These are phyloP conservation scores for Palythoa caribaeorum DNA, from an alignment of 92 coral and sea anemone species.

Conservation along the genomic window DNA sequence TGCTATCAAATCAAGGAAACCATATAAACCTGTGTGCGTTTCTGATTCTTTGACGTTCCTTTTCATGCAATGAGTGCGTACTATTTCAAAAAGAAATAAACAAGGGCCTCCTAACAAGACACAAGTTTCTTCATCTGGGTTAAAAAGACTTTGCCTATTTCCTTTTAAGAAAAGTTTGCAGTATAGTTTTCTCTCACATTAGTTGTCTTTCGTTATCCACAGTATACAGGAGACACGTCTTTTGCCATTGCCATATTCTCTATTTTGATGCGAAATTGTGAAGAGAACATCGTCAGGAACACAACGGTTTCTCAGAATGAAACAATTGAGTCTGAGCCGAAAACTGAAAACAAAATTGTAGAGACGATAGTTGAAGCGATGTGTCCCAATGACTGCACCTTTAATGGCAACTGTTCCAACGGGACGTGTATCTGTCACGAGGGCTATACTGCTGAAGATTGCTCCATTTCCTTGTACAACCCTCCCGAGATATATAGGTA, in stretches of 20 bases:
- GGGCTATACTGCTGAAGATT: constrained; percentile 72
- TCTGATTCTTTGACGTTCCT: too few relatives aligned
- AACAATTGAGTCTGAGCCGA: constrained; percentile 4
- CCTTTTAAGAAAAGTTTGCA: background rate
- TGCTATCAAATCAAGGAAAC: too few relatives aligned
- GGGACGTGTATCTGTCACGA: constrained; percentile 78
- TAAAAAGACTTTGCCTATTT: background rate
- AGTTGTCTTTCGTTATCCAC: background rate
- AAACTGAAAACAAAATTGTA: constrained; percentile 12
- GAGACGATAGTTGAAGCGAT: constrained; percentile 63
- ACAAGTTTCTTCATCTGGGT: too few relatives aligned
- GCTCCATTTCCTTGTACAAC: constrained; percentile 69
- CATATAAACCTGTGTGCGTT: too few relatives aligned
- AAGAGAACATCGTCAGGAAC: constrained; percentile 45
- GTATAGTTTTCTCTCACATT: background rate
- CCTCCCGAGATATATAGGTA: constrained; percentile 73
- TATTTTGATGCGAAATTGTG: constrained; percentile 32
- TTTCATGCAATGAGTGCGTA: too few relatives aligned
- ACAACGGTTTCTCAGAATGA: constrained; percentile 33
- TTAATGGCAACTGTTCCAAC: constrained; percentile 77
- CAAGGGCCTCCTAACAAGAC: too few relatives aligned
- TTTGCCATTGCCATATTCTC: constrained; percentile 21
- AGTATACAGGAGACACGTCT: constrained; percentile 40
- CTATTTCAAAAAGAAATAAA: too few relatives aligned
- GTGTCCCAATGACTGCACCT: constrained; percentile 83